These are phyloP conservation scores for Aegypius monachus DNA, from an alignment of 2,113 vertebrate genomes.

Conservation along the genomic window DNA sequence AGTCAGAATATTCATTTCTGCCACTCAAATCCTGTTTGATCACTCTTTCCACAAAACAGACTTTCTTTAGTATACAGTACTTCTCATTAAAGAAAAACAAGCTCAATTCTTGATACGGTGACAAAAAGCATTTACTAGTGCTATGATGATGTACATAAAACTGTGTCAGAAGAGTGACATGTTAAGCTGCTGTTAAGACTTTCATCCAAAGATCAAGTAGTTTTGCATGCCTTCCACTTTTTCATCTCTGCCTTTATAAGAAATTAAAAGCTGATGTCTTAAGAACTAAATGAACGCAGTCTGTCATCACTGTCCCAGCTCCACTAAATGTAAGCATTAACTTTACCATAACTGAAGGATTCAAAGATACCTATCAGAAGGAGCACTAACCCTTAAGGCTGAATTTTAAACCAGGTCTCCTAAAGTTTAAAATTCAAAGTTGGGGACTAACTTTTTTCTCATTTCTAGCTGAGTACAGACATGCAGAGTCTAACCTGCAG, in stretches of 20 bases:
- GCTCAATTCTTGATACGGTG: background rate
- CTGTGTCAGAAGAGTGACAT: background rate
- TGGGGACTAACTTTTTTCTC: background rate
- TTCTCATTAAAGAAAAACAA: background rate
- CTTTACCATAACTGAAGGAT: background rate
- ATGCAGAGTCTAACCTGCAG: background rate
- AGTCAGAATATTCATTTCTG: background rate
- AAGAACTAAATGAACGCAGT: background rate
- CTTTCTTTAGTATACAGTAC: background rate
- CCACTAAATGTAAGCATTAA: background rate
- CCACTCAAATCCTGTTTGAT: background rate
- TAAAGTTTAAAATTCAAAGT: background rate
- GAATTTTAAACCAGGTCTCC: background rate
- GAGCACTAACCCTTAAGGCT: background rate
- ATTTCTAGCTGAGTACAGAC: background rate
- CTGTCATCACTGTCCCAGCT: background rate
- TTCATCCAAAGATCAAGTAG: conserved; percentile 1
- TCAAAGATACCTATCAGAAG: background rate
- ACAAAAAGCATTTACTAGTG: background rate
- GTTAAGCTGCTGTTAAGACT: background rate
- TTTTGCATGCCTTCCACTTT: background rate
- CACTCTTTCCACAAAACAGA: background rate
- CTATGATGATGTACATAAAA: background rate
- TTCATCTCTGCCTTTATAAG: background rate
- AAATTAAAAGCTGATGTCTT: background rate